These are phyloP conservation scores for Pandemis cinnamomeana DNA, from an alignment of 2,888 invertebrate species.

Conservation along the genomic window DNA sequence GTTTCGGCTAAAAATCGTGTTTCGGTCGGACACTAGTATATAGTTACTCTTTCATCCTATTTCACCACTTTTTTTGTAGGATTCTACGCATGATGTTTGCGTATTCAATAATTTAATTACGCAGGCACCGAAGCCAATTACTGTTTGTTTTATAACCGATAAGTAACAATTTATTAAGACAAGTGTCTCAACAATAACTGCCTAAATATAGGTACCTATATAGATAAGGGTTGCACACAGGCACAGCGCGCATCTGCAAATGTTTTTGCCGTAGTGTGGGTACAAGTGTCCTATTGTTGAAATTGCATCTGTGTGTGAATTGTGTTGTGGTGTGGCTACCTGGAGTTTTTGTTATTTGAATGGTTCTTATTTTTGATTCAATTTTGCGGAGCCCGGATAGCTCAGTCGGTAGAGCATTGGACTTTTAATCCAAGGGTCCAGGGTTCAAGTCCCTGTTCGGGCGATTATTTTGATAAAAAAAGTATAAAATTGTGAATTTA, in stretches of 20 bases:
- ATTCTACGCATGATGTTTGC: background rate
- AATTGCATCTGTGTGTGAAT: background rate
- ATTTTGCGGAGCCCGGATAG: conserved; percentile 82
- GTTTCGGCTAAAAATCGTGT: no score
- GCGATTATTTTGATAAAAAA: conserved; percentile 58
- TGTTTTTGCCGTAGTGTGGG: conserved; percentile 6
- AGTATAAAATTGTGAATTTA: no score
- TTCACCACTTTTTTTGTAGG: background rate
- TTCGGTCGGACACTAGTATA: no score
- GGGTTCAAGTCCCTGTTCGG: conserved; percentile 91
- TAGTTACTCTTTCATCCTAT: no score
- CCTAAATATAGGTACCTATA: background rate
- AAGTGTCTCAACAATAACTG: conserved; percentile 20
- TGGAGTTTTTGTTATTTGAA: conserved; percentile 17
- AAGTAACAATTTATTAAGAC: conserved; percentile 9
- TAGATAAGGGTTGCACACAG: conserved; percentile 1
- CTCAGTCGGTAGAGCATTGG: conserved; percentile 91
- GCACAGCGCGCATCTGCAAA: background rate
- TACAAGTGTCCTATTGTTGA: background rate
- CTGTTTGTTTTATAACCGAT: conserved; percentile 9
- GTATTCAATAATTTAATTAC: background rate
- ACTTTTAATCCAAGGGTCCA: conserved; percentile 92
- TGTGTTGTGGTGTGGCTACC: background rate
- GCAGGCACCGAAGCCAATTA: conserved; percentile 1
- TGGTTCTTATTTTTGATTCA: background rate